These are phyloP conservation scores for Nephotettix cincticeps DNA, from an alignment of 1,140 invertebrate genomes.

Conservation along the genomic window DNA sequence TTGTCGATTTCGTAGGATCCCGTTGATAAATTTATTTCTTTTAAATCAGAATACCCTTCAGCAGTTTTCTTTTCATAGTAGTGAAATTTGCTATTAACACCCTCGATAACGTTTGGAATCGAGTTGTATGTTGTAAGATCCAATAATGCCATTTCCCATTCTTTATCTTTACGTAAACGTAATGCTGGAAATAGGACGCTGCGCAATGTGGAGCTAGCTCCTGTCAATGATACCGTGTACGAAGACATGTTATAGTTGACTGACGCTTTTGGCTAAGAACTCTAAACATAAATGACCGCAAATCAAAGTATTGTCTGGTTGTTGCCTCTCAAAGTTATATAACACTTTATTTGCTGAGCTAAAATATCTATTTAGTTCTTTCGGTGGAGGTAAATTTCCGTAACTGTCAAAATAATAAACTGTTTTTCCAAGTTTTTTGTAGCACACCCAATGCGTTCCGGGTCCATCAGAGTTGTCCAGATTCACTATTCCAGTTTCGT, in stretches of 20 bases:
- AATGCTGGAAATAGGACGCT: not conserved
- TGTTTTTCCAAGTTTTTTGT: conserved; percentile 37
- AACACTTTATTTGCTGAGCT: not conserved
- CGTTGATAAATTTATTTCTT: conserved; percentile 1
- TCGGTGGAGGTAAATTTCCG: conserved; percentile 7
- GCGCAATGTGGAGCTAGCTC: not conserved
- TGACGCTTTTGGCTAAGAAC: not conserved
- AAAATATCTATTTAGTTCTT: conserved; percentile 15
- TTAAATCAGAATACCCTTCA: not conserved
- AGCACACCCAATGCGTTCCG: conserved; percentile 45
- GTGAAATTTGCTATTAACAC: not conserved
- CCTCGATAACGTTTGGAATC: conserved; percentile 17
- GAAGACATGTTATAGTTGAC: not conserved
- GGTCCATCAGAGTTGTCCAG: conserved; percentile 36
- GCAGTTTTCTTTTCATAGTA: not conserved
- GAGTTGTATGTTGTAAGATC: conserved; percentile 9
- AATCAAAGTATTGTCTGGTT: conserved; percentile 1
- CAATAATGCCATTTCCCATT: not conserved
- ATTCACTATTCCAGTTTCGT: conserved; percentile 43
- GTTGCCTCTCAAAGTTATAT: conserved; percentile 16
- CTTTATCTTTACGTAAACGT: not conserved
- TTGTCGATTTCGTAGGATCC: conserved; percentile 8
- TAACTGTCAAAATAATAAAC: conserved; percentile 24
- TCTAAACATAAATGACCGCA: conserved; percentile 25
- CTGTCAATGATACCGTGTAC: not conserved